Base-by-base conservation (phyloP, 2,888 invertebrate species). In the Xylota sylvarum region DNA sequence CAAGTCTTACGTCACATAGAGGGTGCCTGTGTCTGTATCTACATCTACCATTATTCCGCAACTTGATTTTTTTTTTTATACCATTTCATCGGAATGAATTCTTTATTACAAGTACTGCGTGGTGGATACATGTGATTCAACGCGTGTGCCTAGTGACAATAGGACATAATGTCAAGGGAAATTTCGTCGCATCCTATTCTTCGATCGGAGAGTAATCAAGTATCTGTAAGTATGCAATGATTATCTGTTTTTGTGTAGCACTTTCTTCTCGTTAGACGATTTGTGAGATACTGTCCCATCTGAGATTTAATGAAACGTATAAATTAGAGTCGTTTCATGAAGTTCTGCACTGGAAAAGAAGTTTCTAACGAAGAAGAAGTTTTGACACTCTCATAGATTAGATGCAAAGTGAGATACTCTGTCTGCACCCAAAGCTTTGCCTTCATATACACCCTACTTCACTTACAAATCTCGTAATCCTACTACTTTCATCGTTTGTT, bases 71-170 rank as follows among this genome's bases (percentile, higher is more conserved):
- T 23, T 56, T 56, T 55, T 69, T 56, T 43, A 56, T 69, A 56
- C 40, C 5, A 69, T 43, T 43, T 52, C 27, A 37, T 40, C 7
- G 40, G 7, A 56, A 43, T 56, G 56, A 69, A 69, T 69, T 40
- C 55, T 30, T 35, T 52, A 12, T 43, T 55, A 55, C 56, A 56
- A 56, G 19, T 37, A 23, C 32, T 37, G 35, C 32, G 50, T 30
- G 50, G 50, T 55, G 27, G 17, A 40, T 48, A 27, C 37, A 67
- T n/a, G n/a, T 32, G 6, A 32, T 37, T 65, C 5, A 10, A 12
- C 1, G 23, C 0, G n/a, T 17, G 19, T 30, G 40, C 52, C 9
- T 52, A 7, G 48, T 65, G 48, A 30, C 62, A 46, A 65, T 65
- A 19, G 4, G n/a, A 23, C 35, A 23, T 14, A 7, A 37, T 37